Percentiles rank a stretch among this genome's conserved stretches.
These are phyloP conservation scores for Plecturocebus donacophilus DNA, from an alignment of 2,113 vertebrate species.

Conservation along the genomic window DNA sequence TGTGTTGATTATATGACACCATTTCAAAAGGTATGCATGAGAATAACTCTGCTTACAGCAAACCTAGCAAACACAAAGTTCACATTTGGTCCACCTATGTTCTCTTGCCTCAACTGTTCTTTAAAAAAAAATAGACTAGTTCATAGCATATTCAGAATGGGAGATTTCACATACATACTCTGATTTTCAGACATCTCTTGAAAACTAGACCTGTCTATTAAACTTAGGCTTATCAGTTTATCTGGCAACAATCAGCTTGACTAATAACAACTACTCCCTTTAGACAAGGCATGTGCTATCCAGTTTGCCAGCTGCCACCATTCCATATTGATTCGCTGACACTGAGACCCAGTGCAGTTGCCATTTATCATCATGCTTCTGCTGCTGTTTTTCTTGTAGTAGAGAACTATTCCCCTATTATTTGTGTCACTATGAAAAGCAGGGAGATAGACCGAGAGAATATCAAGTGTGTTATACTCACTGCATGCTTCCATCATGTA, in stretches of 20 bases:
- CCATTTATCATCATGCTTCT: background rate
- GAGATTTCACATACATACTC: background rate
- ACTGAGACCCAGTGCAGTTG: background rate
- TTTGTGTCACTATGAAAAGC: background rate
- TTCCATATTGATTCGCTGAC: background rate
- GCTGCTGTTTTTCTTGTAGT: background rate
- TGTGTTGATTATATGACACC: background rate
- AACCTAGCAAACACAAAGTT: background rate
- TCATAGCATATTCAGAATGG: constrained; percentile 31
- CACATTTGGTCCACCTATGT: background rate
- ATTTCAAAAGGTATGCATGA: constrained; percentile 50
- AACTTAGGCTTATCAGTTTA: background rate
- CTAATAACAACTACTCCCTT: background rate
- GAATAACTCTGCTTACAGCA: background rate
- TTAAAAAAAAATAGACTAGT: background rate
- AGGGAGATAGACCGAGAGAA: background rate
- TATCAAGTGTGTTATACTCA: background rate
- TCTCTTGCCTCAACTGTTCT: background rate
- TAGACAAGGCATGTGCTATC: background rate
- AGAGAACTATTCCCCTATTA: background rate
- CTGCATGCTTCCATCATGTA: background rate
- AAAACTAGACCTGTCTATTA: background rate
- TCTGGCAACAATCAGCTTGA: background rate
- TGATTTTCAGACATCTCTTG: background rate
- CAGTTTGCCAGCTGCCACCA: background rate